Conservation (phyloP, 2,888 invertebrate species). For the Thecocarcelia acutangulata region DNA sequence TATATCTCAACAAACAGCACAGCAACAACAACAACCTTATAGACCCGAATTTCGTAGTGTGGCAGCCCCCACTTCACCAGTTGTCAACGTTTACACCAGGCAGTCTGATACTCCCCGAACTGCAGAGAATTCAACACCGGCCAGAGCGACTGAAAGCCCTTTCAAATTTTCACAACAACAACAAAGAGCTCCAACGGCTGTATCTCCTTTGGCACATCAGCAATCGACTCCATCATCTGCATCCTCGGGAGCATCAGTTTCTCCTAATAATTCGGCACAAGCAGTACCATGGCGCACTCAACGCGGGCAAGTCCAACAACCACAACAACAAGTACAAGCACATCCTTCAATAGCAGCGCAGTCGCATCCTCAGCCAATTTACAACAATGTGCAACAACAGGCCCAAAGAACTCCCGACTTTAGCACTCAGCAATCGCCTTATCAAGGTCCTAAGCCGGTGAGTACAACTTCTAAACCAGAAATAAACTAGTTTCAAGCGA, state of each 20-base stretch:
- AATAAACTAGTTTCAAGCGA: too few species aligned
- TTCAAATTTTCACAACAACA: conserved; percentile 71
- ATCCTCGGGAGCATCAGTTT: conserved; percentile 68
- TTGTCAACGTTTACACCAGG: conserved; percentile 76
- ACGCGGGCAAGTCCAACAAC: conserved; percentile 73
- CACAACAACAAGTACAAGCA: conserved; percentile 53
- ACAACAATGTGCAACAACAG: conserved; percentile 76
- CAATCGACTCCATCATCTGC: conserved; percentile 72
- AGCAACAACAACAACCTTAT: conserved; percentile 69
- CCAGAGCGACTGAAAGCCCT: conserved; percentile 71
- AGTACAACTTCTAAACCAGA: conserved; percentile 62
- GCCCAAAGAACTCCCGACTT: conserved; percentile 76
- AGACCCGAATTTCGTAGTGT: conserved; percentile 77
- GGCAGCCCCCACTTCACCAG: conserved; percentile 76
- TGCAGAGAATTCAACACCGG: conserved; percentile 59
- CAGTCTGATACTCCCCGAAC: conserved; percentile 76
- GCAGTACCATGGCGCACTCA: conserved; percentile 79
- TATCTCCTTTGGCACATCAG: conserved; percentile 71
- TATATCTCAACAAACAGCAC: conserved; percentile 53
- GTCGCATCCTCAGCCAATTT: conserved; percentile 74
- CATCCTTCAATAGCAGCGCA: conserved; percentile 72
- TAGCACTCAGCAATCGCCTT: conserved; percentile 68
- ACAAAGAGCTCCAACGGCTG: conserved; percentile 63
- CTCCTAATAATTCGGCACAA: conserved; percentile 71
- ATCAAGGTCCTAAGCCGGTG: conserved; percentile 77